Conservation (phyloP, 2,113 vertebrate genomes). For the Mesembrinibis cayennensis region DNA sequence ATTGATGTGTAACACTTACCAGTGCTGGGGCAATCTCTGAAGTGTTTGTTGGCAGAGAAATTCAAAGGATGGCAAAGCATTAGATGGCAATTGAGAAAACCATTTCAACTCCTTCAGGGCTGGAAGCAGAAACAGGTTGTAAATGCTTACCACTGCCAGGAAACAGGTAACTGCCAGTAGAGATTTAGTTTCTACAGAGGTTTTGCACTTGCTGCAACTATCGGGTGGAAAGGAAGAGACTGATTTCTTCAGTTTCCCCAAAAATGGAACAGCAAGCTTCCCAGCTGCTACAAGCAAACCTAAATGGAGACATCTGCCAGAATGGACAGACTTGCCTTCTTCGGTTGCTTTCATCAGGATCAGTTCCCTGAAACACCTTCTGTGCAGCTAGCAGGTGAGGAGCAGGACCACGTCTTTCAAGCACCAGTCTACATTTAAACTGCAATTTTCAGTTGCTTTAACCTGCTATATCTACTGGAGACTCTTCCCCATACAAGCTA, state of each 20-base stretch:
- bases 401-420: neutral
- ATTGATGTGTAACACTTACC: neutral
- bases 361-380: neutral
- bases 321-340: neutral
- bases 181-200: neutral
- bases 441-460: neutral
- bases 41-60: neutral
- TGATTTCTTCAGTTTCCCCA: neutral
- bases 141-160: neutral
- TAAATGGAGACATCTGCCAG: neutral
- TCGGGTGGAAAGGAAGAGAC: neutral
- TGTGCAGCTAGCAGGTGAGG: neutral
- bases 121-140: neutral
- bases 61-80: neutral
- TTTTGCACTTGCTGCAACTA: neutral
- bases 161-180: neutral
- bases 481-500: neutral
- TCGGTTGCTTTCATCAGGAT: neutral
- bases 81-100: neutral
- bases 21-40: neutral
- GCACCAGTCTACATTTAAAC: neutral
- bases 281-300: neutral
- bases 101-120: neutral
- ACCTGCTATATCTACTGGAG: neutral
- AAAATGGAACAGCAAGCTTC: neutral